Conservation (phyloP, 2,888 invertebrate species). For the Leuctra nigra region DNA sequence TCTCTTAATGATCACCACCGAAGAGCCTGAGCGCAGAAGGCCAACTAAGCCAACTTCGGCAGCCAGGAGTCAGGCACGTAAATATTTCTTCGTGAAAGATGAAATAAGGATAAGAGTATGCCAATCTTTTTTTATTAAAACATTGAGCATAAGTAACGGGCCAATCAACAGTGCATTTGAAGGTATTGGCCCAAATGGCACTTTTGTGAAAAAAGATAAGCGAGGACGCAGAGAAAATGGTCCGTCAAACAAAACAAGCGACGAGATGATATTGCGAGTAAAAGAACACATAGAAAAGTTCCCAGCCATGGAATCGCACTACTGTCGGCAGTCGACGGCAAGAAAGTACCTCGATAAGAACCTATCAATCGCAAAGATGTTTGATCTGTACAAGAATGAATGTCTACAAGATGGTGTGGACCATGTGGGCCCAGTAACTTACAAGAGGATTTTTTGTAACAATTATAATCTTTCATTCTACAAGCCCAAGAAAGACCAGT, state of each 20-base stretch:
- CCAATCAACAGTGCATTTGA: conserved; percentile 29
- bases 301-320: conserved; percentile 29
- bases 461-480: conserved; percentile 29
- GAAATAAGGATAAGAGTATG: conserved; percentile 22
- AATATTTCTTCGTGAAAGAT: conserved; percentile 20
- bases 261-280: conserved; percentile 24
- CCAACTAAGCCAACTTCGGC: not conserved
- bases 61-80: conserved; percentile 20
- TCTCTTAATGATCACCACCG: not conserved
- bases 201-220: conserved; percentile 28
- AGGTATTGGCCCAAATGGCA: conserved; percentile 23
- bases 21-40: not conserved
- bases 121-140: conserved; percentile 27
- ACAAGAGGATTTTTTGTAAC: conserved; percentile 26
- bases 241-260: conserved; percentile 30
- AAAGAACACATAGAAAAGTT: conserved; percentile 30
- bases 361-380: conserved; percentile 30
- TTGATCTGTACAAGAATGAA: conserved; percentile 27
- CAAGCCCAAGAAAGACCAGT: conserved; percentile 31
- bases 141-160: conserved; percentile 27
- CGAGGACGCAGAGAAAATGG: conserved; percentile 26
- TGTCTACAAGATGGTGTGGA: conserved; percentile 23
- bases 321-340: conserved; percentile 26
- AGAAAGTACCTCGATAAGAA: conserved; percentile 29
- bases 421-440: conserved; percentile 25